These are phyloP conservation scores for Urocynchramus pylzowi DNA, from an alignment of 2,113 vertebrate species.

Conservation along the genomic window DNA sequence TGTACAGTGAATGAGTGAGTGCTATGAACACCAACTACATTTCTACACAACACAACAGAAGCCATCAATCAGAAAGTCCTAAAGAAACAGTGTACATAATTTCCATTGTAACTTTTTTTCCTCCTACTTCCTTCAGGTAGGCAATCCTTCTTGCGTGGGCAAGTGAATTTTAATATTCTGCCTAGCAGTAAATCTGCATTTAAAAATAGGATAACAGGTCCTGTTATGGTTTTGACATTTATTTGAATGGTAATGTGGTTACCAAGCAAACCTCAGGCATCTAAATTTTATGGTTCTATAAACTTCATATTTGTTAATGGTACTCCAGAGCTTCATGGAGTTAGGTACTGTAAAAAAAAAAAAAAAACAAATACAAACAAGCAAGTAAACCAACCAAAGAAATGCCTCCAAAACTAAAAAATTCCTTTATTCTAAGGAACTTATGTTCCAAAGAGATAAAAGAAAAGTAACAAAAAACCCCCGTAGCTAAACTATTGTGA, in stretches of 20 bases:
- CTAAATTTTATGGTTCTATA: not conserved
- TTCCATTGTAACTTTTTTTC: not conserved
- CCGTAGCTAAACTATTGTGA: not conserved
- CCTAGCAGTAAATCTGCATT: not conserved
- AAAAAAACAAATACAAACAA: not conserved
- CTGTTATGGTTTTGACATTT: not conserved
- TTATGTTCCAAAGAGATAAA: not conserved
- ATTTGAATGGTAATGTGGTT: not conserved
- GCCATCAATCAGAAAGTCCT: not conserved
- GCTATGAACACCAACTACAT: not conserved
- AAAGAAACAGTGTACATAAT: not conserved
- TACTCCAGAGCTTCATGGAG: not conserved
- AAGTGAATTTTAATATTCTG: not conserved
- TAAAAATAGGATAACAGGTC: not conserved
- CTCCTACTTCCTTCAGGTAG: not conserved
- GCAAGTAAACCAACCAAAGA: accelerated
- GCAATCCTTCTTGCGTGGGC: not conserved
- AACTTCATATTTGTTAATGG: not conserved
- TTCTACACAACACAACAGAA: not conserved
- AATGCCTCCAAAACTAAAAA: not conserved
- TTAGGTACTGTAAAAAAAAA: not conserved
- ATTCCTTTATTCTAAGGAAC: not conserved
- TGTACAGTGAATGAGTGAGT: not conserved
- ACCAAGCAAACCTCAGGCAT: not conserved
- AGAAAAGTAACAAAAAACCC: not conserved